Evolutionary conservation across 2,797 vertebrate genomes (phyloP).

Genomic region (Gymnopithys bicolor): DNA sequence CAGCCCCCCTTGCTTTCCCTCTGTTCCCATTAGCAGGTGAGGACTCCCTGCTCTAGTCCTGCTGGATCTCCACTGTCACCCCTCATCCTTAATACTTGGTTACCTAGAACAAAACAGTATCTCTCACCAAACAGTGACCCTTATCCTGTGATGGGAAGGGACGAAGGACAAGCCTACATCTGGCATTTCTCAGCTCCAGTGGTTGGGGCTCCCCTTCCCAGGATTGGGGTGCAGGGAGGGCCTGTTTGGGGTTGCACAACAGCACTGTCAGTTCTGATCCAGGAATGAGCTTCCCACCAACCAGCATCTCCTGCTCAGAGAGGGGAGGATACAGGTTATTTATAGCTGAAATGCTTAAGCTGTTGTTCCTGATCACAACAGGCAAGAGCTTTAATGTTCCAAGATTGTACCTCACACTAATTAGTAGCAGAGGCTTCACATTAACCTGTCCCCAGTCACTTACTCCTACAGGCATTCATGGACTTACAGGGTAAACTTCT

Average conservation of each 20-base stretch:
- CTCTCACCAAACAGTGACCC: neutral
- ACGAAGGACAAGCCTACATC: neutral
- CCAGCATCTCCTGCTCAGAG: neutral
- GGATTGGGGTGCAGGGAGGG: neutral
- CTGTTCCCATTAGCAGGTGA: neutral
- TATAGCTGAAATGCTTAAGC: neutral
- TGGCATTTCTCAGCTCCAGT: neutral
- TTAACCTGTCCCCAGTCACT: neutral
- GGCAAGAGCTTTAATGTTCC: neutral
- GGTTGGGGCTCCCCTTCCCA: neutral
- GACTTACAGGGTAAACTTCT: neutral
- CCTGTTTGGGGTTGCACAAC: neutral
- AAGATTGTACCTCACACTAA: neutral
- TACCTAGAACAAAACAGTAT: neutral
- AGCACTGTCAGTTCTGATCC: neutral
- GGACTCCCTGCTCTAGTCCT: neutral
- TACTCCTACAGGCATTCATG: neutral
- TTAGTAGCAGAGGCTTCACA: neutral
- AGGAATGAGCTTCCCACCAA: neutral
- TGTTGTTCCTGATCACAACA: neutral
- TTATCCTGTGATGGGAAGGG: accelerated
- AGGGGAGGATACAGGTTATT: neutral
- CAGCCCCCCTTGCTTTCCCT: neutral
- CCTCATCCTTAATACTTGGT: neutral
- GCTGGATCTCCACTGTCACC: accelerated